phyloP scores from a whole-genome alignment of 2,888 invertebrate species.

The Panzeria rudis region DNA sequence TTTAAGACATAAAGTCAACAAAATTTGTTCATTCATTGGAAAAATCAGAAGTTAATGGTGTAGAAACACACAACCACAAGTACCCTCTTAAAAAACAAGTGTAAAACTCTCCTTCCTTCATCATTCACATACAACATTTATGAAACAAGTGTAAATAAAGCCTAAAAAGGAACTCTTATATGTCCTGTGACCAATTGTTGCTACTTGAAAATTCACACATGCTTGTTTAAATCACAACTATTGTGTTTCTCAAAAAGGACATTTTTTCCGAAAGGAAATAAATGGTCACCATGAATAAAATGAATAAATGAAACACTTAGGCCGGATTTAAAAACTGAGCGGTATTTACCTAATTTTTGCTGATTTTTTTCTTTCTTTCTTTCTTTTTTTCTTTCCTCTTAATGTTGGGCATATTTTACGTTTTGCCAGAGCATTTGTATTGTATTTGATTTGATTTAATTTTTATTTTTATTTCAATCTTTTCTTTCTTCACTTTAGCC shows the following conservation, averaged over 20 bases:
- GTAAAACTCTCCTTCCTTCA: neutral
- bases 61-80: conserved; percentile 61
- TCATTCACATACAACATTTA: neutral
- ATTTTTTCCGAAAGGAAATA: conserved; percentile 34
- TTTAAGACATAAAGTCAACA: conserved; percentile 27
- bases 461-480: conserved; percentile 44
- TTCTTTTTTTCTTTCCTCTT: neutral
- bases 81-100: conserved; percentile 33
- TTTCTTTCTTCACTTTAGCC: conserved; percentile 7
- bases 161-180: conserved; percentile 1
- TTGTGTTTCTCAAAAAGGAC: conserved; percentile 14
- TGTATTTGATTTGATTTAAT: conserved; percentile 45
- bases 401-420: conserved; percentile 37
- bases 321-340: conserved; percentile 58
- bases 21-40: conserved; percentile 52
- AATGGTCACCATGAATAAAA: conserved; percentile 52
- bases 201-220: conserved; percentile 48
- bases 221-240: conserved; percentile 4
- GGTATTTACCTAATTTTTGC: conserved; percentile 59
- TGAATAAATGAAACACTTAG: conserved; percentile 66
- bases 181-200: neutral
- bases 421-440: neutral
- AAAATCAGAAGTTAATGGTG: conserved; percentile 72
- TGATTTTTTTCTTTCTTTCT: neutral
- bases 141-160: neutral